Evolutionary conservation across 2,797 vertebrate genomes (phyloP).

Genomic region (Chanos chanos): DNA sequence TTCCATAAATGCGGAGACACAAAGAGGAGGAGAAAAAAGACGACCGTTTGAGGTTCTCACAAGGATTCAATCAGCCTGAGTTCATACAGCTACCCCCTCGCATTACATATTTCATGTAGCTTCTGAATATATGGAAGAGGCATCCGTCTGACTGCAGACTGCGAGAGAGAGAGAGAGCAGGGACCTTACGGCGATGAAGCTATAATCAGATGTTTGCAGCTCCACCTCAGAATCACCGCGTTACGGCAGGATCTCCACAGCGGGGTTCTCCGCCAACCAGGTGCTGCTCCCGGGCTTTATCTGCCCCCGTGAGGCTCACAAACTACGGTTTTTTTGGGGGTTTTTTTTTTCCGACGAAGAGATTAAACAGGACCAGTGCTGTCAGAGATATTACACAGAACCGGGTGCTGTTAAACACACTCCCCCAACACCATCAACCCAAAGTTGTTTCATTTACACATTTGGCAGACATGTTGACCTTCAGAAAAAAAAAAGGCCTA

Average conservation of each 20-base stretch:
- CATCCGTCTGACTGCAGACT: constrained; percentile 57
- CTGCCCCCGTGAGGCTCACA: constrained; percentile 61
- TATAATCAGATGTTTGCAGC: constrained; percentile 49
- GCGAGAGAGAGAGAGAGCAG: constrained; percentile 43
- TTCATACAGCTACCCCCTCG: too few species aligned
- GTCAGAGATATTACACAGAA: too few species aligned
- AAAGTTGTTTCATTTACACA: constrained; percentile 1
- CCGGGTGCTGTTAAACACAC: too few species aligned
- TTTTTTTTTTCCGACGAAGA: constrained; percentile 52
- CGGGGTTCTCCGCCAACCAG: constrained; percentile 35
- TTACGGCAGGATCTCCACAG: constrained; percentile 24
- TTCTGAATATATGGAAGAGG: constrained; percentile 60
- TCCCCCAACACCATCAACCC: neutral
- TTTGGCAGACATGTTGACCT: constrained; percentile 8
- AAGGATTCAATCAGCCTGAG: too few species aligned
- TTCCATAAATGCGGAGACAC: too few species aligned
- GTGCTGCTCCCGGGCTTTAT: constrained; percentile 52
- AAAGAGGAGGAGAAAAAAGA: too few species aligned
- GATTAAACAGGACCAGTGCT: constrained; percentile 49
- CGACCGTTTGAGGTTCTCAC: too few species aligned
- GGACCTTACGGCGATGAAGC: constrained; percentile 32
- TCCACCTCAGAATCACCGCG: constrained; percentile 44
- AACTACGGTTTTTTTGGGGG: too few species aligned
- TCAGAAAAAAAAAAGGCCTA: constrained; percentile 6
- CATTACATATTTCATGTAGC: constrained; percentile 60